Conservation (phyloP, 2,797 vertebrate genomes). For the Cuculus canorus region DNA sequence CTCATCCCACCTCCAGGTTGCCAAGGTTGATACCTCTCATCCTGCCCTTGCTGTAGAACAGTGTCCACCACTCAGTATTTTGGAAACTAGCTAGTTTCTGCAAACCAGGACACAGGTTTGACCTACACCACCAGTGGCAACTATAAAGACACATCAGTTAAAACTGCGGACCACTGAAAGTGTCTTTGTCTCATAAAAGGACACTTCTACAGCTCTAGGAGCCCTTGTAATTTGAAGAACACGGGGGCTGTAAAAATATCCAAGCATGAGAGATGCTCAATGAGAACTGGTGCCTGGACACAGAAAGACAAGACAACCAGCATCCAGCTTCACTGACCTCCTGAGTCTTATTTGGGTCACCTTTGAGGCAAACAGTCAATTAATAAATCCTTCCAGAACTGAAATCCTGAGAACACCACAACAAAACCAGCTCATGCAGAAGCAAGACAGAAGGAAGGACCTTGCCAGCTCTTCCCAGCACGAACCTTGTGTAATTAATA, state of each 20-base stretch:
- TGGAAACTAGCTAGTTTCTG: not conserved
- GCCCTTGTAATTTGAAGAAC: not conserved
- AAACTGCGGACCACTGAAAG: not conserved
- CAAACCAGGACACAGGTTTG: not conserved
- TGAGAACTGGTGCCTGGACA: not conserved
- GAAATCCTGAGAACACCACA: not conserved
- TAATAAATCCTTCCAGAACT: not conserved
- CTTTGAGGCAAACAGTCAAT: not conserved
- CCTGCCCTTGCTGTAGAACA: not conserved
- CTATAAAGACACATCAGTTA: not conserved
- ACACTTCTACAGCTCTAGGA: not conserved
- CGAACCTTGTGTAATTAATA: not conserved
- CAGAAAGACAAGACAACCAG: not conserved
- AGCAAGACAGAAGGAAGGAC: not conserved
- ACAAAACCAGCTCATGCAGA: not conserved
- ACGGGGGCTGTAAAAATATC: not conserved
- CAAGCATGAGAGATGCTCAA: not conserved
- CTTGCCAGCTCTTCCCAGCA: conserved; percentile 24
- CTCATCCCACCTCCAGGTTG: not conserved
- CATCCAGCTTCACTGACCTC: not conserved
- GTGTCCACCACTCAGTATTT: not conserved
- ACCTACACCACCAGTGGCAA: not conserved
- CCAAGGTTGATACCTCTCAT: not conserved
- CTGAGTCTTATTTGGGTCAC: not conserved
- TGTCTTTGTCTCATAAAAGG: not conserved